These are phyloP conservation scores for Chironomus riparius DNA, from an alignment of 2,888 invertebrate species.

Conservation along the genomic window DNA sequence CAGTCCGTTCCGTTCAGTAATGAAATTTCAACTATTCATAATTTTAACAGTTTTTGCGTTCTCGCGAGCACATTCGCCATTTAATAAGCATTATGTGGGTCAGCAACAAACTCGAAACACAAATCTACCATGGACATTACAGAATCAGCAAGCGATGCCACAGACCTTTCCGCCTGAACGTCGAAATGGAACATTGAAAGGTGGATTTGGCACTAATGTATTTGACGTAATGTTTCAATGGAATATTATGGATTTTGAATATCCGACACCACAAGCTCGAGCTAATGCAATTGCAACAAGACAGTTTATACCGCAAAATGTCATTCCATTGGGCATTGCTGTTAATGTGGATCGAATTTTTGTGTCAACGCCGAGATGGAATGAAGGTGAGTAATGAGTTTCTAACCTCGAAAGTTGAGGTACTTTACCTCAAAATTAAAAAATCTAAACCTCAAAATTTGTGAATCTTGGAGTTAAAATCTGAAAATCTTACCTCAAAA, in stretches of 20 bases:
- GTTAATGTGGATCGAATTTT: slow-evolving; percentile 59
- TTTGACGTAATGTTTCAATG: slow-evolving; percentile 56
- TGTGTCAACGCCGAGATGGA: slow-evolving; percentile 69
- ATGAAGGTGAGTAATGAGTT: slow-evolving; percentile 46
- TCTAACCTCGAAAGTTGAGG: no score
- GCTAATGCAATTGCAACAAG: slow-evolving; percentile 50
- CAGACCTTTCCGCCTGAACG: background rate
- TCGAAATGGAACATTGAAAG: background rate
- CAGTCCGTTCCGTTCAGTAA: background rate
- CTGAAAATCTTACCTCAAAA: no score
- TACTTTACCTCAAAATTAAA: no score
- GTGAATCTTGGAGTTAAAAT: no score
- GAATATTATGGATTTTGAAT: slow-evolving; percentile 66
- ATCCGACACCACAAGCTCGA: slow-evolving; percentile 50
- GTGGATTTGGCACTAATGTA: slow-evolving; percentile 14
- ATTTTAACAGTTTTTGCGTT: background rate
- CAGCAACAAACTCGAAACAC: background rate
- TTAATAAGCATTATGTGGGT: background rate
- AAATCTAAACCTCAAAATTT: no score
- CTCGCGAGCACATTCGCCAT: background rate
- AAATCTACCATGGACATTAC: background rate
- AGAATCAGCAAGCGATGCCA: background rate
- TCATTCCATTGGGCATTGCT: slow-evolving; percentile 65
- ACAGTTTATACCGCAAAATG: slow-evolving; percentile 60
- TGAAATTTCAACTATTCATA: background rate